phyloP scores from a whole-genome alignment of 1,140 invertebrate genomes.

The Globodera ellingtonae region DNA sequence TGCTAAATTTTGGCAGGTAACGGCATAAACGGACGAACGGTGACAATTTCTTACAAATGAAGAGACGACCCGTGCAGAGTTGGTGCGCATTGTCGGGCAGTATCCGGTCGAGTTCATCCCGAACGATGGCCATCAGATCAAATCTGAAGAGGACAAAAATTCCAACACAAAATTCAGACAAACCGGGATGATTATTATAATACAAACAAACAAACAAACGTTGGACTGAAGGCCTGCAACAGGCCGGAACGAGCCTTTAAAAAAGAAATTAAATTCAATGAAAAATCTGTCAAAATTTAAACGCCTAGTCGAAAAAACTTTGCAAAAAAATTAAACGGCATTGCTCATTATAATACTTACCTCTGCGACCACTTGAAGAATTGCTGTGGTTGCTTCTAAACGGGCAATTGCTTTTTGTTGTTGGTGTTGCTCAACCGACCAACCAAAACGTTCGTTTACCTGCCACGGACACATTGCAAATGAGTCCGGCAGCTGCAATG shows the following conservation, averaged over 20 bases:
- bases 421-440: background rate
- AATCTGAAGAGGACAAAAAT: slow-evolving; percentile 69
- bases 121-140: slow-evolving; percentile 82
- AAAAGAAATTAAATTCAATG: slow-evolving; percentile 26
- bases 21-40: background rate
- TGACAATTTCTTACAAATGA: slow-evolving; percentile 72
- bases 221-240: slow-evolving; percentile 90
- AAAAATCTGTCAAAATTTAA: background rate
- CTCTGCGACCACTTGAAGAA: slow-evolving; percentile 59
- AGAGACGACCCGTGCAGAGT: slow-evolving; percentile 81
- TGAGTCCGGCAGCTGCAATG: slow-evolving; percentile 85
- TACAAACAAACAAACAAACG: too few relatives aligned
- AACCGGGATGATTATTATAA: too few relatives aligned
- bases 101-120: slow-evolving; percentile 80
- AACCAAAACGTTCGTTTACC: background rate
- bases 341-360: slow-evolving; percentile 48
- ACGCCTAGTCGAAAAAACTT: background rate
- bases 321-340: background rate
- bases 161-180: too few relatives aligned
- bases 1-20: slow-evolving; percentile 62
- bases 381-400: slow-evolving; percentile 69
- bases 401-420: background rate
- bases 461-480: slow-evolving; percentile 84
- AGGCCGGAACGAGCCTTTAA: slow-evolving; percentile 78
- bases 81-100: slow-evolving; percentile 87